These are phyloP conservation scores for Apamea epomidion DNA, from an alignment of 2,888 invertebrate genomes.

Conservation along the genomic window DNA sequence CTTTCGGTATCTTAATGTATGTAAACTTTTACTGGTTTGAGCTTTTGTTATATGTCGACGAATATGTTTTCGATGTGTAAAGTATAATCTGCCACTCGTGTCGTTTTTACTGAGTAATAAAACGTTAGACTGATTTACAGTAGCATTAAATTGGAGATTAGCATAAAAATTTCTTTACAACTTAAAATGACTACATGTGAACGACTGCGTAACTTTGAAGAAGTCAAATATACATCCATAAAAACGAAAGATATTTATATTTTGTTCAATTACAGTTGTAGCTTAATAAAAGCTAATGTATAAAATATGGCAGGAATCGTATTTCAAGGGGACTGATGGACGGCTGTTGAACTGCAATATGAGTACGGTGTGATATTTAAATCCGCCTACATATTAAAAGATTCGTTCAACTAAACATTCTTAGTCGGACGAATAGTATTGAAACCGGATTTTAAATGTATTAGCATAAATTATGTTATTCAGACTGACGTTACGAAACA, in stretches of 20 bases:
- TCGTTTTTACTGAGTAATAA: slow-evolving; percentile 44
- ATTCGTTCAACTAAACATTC: slow-evolving; percentile 59
- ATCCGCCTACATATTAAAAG: slow-evolving; percentile 67
- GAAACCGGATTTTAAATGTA: slow-evolving; percentile 63
- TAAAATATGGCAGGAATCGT: slow-evolving; percentile 48
- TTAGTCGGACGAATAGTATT: slow-evolving; percentile 60
- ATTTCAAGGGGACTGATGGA: slow-evolving; percentile 56
- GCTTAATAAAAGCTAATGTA: slow-evolving; percentile 28
- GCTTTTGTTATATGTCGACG: not conserved
- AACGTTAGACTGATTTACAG: slow-evolving; percentile 45
- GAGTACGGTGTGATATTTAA: slow-evolving; percentile 73
- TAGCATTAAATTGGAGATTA: slow-evolving; percentile 35
- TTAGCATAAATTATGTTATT: slow-evolving; percentile 67
- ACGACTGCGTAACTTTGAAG: slow-evolving; percentile 10
- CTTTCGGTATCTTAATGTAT: slow-evolving; percentile 8
- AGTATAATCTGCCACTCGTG: slow-evolving; percentile 40
- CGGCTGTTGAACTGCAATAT: slow-evolving; percentile 65
- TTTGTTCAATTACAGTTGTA: slow-evolving; percentile 25
- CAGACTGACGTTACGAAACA: slow-evolving; percentile 61
- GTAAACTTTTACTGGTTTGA: slow-evolving; percentile 10
- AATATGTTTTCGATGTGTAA: slow-evolving; percentile 44
- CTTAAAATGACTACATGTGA: slow-evolving; percentile 22
- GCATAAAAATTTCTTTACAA: slow-evolving; percentile 32
- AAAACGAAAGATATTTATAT: slow-evolving; percentile 41
- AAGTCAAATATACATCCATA: slow-evolving; percentile 25